phyloP scores from a whole-genome alignment of 2,113 vertebrate species.

The Scortum barcoo region DNA sequence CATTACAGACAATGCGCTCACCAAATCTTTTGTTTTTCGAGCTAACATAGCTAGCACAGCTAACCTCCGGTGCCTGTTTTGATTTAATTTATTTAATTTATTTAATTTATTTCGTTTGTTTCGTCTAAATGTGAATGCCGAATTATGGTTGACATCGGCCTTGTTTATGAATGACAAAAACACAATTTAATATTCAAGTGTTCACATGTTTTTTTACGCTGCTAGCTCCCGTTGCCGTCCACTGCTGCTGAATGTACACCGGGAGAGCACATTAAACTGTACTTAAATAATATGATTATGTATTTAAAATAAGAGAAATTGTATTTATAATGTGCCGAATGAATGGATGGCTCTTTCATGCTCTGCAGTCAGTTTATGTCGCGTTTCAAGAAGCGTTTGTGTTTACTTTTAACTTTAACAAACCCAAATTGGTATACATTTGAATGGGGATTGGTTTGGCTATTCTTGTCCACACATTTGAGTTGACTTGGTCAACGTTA shows the following conservation, averaged over 20 bases:
- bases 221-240: not conserved
- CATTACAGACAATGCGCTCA: not conserved
- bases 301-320: not conserved
- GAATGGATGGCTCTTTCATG: accelerated
- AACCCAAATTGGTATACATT: not conserved
- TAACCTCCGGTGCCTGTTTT: constrained; percentile 40
- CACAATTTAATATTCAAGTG: no score
- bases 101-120: no score
- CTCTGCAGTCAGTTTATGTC: no score
- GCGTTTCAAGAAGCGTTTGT: accelerated
- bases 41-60: constrained; percentile 10
- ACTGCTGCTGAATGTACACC: not conserved
- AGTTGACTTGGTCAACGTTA: accelerated
- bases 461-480: no score
- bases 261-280: no score
- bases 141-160: not conserved
- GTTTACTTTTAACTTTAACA: accelerated
- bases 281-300: not conserved
- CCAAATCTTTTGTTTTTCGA: constrained; percentile 21
- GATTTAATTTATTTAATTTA: no score
- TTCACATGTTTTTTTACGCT: not conserved
- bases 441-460: not conserved
- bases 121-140: not conserved
- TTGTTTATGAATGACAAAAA: not conserved
- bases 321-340: not conserved